Percentiles rank a stretch among this genome's conserved stretches.
Conservation (phyloP, 2,797 vertebrate genomes). For the Harpagifer antarcticus region DNA sequence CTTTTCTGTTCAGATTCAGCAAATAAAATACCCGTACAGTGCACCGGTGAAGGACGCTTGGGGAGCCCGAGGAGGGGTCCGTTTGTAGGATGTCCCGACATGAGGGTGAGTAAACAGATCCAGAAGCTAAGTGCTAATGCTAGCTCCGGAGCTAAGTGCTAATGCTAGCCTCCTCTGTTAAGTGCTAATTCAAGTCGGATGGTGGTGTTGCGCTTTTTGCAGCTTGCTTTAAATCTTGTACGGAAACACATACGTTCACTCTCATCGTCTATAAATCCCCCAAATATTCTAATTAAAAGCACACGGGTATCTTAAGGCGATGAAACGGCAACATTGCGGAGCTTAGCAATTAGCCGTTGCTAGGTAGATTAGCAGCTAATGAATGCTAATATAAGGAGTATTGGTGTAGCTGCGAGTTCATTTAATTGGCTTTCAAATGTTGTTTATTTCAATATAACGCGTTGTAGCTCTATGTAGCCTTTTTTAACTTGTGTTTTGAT, state of each 20-base stretch:
- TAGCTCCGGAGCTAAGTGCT: constrained; percentile 68
- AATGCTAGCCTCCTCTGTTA: constrained; percentile 58
- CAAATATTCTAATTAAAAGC: neutral
- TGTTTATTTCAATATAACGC: neutral
- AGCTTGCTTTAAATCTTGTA: constrained; percentile 42
- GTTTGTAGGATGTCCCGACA: constrained; percentile 97
- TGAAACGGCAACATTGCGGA: constrained; percentile 61
- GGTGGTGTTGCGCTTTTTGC: constrained; percentile 64
- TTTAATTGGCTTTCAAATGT: neutral
- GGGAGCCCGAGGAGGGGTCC: constrained; percentile 86
- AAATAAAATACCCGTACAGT: constrained; percentile 64
- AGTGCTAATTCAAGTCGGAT: constrained; percentile 59
- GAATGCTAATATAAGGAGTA: constrained; percentile 57
- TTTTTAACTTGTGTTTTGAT: neutral
- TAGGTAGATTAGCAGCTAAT: constrained; percentile 54
- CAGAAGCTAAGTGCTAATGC: constrained; percentile 67
- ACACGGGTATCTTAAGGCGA: constrained; percentile 2
- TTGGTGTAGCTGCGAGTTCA: constrained; percentile 30
- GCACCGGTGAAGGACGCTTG: constrained; percentile 70
- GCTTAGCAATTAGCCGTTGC: constrained; percentile 71
- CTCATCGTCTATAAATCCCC: too few species aligned
- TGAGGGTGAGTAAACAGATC: constrained; percentile 89
- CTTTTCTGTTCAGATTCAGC: constrained; percentile 60
- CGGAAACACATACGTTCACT: neutral
- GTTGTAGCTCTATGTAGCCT: neutral